Percentiles rank a stretch among this genome's conserved stretches.
These are phyloP conservation scores for Eudasyphora cyanicolor DNA, from an alignment of 2,888 invertebrate species.

Conservation along the genomic window DNA sequence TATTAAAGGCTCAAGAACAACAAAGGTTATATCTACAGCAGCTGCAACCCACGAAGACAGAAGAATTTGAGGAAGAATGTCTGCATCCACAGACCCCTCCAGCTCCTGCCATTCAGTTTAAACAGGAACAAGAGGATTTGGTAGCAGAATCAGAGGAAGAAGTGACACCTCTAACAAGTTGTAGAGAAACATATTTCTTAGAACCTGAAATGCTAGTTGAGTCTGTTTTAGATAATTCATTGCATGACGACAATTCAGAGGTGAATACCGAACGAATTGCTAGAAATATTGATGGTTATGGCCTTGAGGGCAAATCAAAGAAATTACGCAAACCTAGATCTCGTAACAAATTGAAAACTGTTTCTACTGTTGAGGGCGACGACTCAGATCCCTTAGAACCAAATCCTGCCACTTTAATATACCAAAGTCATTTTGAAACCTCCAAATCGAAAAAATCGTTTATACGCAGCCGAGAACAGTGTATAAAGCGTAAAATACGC, in stretches of 20 bases:
- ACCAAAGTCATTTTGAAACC: constrained; percentile 53
- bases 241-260: neutral
- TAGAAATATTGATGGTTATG: neutral
- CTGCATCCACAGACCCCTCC: neutral
- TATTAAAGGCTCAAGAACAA: neutral
- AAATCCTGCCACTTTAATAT: constrained; percentile 45
- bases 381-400: no score
- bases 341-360: no score
- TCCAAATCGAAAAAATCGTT: constrained; percentile 55
- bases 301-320: constrained; percentile 14
- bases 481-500: constrained; percentile 61
- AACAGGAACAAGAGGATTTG: neutral
- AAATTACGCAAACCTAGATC: constrained; percentile 7
- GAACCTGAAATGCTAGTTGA: constrained; percentile 59
- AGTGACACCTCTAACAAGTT: neutral
- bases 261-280: neutral
- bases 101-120: no score
- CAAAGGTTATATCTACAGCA: neutral
- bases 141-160: neutral
- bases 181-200: no score
- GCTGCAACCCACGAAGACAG: neutral
- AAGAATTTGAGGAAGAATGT: neutral
- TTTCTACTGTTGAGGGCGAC: no score
- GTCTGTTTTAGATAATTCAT: constrained; percentile 47
- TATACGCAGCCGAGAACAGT: constrained; percentile 58